Conservation (phyloP, 2,797 vertebrate genomes). For the Chiloscyllium punctatum region DNA sequence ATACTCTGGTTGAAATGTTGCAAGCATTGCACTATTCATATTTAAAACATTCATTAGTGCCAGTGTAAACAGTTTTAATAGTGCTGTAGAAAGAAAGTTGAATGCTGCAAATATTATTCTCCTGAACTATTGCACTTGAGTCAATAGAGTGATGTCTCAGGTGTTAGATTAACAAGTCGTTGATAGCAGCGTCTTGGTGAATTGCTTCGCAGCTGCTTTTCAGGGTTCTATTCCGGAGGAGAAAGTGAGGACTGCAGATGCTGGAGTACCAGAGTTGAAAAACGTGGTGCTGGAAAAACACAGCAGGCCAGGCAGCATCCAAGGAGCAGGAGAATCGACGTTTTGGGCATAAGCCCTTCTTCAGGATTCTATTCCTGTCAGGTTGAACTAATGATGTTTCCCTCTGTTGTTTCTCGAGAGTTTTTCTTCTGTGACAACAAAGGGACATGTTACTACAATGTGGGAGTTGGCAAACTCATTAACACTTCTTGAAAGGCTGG, state of each 20-base stretch:
- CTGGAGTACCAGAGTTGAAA: no score
- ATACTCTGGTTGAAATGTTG: no score
- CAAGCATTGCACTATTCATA: background rate
- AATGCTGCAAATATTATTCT: background rate
- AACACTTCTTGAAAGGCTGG: background rate
- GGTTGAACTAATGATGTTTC: background rate
- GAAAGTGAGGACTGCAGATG: no score
- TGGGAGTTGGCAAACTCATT: background rate
- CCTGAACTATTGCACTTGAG: background rate
- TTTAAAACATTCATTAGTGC: background rate
- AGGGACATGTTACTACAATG: background rate
- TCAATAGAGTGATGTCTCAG: background rate
- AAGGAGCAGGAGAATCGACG: no score
- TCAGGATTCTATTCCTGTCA: slow-evolving; percentile 12
- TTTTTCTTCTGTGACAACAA: background rate
- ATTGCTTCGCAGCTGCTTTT: background rate
- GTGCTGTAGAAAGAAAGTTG: background rate
- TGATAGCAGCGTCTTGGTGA: background rate
- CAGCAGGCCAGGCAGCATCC: no score
- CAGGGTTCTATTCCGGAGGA: background rate
- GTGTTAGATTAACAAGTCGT: background rate
- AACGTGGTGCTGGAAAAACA: no score
- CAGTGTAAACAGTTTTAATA: background rate
- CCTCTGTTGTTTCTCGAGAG: background rate
- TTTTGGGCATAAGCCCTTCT: no score